A percentile compares a stretch with the other conserved stretches of the same genome.
Conservation (phyloP, 1,140 invertebrate species). For the Drosophila trapezifrons region DNA sequence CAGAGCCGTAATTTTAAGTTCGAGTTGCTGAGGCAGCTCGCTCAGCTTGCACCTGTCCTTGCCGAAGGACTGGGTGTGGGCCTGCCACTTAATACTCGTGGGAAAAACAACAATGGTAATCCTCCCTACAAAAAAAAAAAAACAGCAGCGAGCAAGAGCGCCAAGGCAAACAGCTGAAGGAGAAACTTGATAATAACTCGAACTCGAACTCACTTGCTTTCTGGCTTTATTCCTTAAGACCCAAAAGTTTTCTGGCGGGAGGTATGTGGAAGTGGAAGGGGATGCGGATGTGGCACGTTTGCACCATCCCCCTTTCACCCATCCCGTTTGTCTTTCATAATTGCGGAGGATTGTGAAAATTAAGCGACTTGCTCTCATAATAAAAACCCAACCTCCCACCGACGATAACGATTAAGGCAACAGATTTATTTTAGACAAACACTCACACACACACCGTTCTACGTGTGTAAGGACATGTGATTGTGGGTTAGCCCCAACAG, state of each 20-base stretch:
- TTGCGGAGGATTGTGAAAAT: conserved; percentile 74
- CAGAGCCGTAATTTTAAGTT: conserved; percentile 73
- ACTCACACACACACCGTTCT: conserved; percentile 20
- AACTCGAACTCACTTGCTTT: conserved; percentile 62
- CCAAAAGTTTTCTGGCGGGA: conserved; percentile 35
- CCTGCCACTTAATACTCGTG: conserved; percentile 76
- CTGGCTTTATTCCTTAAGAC: conserved; percentile 74
- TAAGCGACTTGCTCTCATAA: conserved; percentile 64
- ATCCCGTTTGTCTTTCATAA: conserved; percentile 52
- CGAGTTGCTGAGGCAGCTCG: conserved; percentile 43
- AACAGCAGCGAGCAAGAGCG: not conserved
- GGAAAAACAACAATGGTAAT: conserved; percentile 75
- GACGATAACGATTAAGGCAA: conserved; percentile 65
- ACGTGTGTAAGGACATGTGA: conserved; percentile 1
- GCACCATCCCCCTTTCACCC: conserved; percentile 9
- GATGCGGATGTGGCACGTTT: conserved; percentile 50
- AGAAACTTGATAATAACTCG: conserved; percentile 77
- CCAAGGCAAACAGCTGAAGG: conserved; percentile 29
- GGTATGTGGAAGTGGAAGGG: too few relatives aligned
- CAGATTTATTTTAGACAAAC: conserved; percentile 44
- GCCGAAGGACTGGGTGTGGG: conserved; percentile 7
- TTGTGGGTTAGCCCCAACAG: conserved; percentile 51
- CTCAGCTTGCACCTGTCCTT: conserved; percentile 38
- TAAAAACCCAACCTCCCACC: conserved; percentile 35
- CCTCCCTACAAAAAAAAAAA: conserved; percentile 3